phyloP scores from a whole-genome alignment of 1,140 invertebrate genomes.

The Drosophila pruinosa region DNA sequence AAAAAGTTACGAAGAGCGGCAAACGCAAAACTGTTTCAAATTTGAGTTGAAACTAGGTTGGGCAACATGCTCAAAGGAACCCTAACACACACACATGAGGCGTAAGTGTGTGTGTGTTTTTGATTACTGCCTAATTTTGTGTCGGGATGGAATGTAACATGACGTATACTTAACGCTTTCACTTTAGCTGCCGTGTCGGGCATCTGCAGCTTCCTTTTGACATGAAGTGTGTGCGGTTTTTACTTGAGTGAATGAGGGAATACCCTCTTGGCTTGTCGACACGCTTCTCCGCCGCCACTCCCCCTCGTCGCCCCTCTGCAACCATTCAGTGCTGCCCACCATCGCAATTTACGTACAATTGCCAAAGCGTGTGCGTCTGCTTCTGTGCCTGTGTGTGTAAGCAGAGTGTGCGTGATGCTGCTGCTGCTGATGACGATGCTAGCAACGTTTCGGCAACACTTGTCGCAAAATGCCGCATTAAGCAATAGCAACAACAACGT shows the following conservation, averaged over 20 bases:
- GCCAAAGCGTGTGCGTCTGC: constrained; percentile 15
- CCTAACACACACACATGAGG: constrained; percentile 29
- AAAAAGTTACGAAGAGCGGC: constrained; percentile 39
- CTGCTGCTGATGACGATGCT: constrained; percentile 69
- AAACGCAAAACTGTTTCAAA: constrained; percentile 71
- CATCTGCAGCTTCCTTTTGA: constrained; percentile 63
- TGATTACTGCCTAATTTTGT: constrained; percentile 80
- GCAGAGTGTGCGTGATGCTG: constrained; percentile 17
- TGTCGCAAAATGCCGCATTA: constrained; percentile 80
- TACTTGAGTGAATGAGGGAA: constrained; percentile 75
- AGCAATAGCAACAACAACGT: constrained; percentile 62
- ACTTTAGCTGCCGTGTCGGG: constrained; percentile 34
- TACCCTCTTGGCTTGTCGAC: constrained; percentile 16
- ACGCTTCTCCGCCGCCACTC: neutral
- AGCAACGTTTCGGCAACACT: constrained; percentile 74
- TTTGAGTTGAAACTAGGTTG: constrained; percentile 67
- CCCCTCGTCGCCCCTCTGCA: neutral
- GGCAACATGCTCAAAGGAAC: constrained; percentile 43
- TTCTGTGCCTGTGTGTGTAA: constrained; percentile 9
- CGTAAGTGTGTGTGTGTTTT: constrained; percentile 53
- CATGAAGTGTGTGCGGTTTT: constrained; percentile 68
- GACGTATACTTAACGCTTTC: constrained; percentile 72
- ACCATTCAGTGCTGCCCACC: constrained; percentile 15
- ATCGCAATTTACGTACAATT: constrained; percentile 73
- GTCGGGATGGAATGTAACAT: constrained; percentile 63